Percentiles rank a stretch among this genome's conserved stretches.
Conservation (phyloP, 2,113 vertebrate genomes). For the Hypanus sabinus region DNA sequence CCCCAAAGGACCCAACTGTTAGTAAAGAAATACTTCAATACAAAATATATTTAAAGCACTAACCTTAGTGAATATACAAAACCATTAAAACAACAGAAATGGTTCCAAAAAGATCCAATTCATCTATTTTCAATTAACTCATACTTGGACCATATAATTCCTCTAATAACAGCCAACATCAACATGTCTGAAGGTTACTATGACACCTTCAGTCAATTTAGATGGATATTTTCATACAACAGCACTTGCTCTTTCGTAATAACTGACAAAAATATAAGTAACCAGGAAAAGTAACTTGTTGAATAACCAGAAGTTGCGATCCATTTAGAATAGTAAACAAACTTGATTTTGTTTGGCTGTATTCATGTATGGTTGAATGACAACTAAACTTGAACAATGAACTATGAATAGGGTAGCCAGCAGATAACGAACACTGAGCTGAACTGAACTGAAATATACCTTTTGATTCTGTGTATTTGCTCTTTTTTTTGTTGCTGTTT, state of each 20-base stretch:
- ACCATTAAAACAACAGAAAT: background rate
- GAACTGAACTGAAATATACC: too few species aligned
- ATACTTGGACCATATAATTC: background rate
- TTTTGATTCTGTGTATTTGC: background rate
- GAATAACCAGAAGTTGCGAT: background rate
- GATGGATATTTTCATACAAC: background rate
- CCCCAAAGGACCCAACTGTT: background rate
- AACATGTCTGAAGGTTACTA: background rate
- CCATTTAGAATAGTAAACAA: background rate
- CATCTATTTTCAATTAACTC: background rate
- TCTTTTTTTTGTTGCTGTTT: background rate
- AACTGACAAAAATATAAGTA: background rate
- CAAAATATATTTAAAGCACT: background rate
- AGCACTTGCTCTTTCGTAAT: background rate
- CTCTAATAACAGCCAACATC: background rate
- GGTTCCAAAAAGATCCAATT: background rate
- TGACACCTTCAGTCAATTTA: background rate
- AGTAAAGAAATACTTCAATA: background rate
- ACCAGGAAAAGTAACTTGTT: too few species aligned
- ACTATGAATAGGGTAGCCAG: too few species aligned
- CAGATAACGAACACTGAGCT: too few species aligned
- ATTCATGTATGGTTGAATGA: too few species aligned
- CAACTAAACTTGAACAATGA: too few species aligned
- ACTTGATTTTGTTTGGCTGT: background rate
- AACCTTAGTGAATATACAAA: background rate